Evolutionary conservation across 2,888 invertebrate species (phyloP).

Genomic region (Beris chalybata): DNA sequence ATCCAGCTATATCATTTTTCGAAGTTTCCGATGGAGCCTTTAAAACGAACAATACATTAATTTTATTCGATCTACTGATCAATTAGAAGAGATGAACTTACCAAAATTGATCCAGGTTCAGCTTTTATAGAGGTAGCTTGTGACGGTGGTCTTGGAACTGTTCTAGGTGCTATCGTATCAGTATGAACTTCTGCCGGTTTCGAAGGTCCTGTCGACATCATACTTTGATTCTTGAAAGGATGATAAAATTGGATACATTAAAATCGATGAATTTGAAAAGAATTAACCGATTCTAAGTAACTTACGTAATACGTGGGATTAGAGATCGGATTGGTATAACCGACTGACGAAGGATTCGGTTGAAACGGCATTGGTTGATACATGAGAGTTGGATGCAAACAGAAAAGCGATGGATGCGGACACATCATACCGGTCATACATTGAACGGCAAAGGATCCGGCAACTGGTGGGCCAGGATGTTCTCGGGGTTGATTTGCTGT

Average conservation of each 20-base stretch:
- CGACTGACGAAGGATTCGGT: constrained; percentile 46
- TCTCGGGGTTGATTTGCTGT: constrained; percentile 47
- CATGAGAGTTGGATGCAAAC: constrained; percentile 63
- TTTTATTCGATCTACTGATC: constrained; percentile 24
- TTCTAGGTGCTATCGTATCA: background rate
- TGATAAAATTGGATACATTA: background rate
- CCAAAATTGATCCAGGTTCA: constrained; percentile 52
- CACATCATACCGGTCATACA: constrained; percentile 67
- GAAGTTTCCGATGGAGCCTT: constrained; percentile 63
- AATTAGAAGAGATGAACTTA: constrained; percentile 35
- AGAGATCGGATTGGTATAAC: constrained; percentile 10
- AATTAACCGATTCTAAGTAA: background rate
- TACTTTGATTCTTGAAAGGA: constrained; percentile 25
- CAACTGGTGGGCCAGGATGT: constrained; percentile 44
- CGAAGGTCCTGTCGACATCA: constrained; percentile 18
- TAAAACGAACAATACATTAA: constrained; percentile 40
- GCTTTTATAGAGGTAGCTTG: constrained; percentile 53
- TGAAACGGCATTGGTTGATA: constrained; percentile 62
- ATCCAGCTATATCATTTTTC: constrained; percentile 59
- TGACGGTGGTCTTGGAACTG: constrained; percentile 44
- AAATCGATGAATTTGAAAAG: too few relatives aligned
- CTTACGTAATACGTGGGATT: constrained; percentile 16
- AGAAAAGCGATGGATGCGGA: constrained; percentile 61
- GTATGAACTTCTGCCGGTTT: constrained; percentile 13
- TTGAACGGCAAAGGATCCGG: constrained; percentile 59